Evolutionary conservation across 1,140 invertebrate genomes (phyloP).

Genomic region (Euura saliciscinereae): DNA sequence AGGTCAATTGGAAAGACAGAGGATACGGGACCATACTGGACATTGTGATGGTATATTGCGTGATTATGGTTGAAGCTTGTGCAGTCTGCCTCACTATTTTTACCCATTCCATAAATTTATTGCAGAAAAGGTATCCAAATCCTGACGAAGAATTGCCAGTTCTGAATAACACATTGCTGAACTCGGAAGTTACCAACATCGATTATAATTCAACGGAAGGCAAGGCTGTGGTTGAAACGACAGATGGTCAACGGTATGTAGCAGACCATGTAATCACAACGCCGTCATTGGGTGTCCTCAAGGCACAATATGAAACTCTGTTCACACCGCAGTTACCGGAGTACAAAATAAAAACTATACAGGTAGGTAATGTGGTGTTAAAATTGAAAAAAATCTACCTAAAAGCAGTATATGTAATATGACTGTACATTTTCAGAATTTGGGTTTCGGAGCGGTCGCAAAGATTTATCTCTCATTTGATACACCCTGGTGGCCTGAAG

Average conservation of each 20-base stretch:
- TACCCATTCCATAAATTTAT: background rate
- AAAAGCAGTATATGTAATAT: no score
- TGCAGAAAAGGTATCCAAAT: conserved; percentile 44
- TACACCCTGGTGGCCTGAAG: conserved; percentile 67
- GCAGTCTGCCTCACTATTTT: no score
- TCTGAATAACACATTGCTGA: conserved; percentile 44
- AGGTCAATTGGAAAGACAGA: conserved; percentile 68
- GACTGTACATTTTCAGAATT: conserved; percentile 42
- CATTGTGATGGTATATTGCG: conserved; percentile 60
- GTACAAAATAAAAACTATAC: conserved; percentile 44
- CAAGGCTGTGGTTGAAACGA: conserved; percentile 42
- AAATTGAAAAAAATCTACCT: no score
- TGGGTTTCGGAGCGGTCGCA: conserved; percentile 74
- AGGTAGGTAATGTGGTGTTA: conserved; percentile 29
- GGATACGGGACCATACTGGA: conserved; percentile 67
- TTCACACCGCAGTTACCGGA: conserved; percentile 53
- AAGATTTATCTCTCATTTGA: conserved; percentile 79
- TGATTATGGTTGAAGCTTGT: background rate
- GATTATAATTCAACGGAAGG: conserved; percentile 39
- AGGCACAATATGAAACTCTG: conserved; percentile 45
- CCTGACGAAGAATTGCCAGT: conserved; percentile 33
- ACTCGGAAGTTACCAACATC: conserved; percentile 45
- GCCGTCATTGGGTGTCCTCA: conserved; percentile 58
- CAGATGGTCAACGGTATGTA: conserved; percentile 44
- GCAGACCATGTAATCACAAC: conserved; percentile 58